Percentiles rank a stretch among this genome's conserved stretches.
These are phyloP conservation scores for Clytia hemisphaerica DNA, from an alignment of 30 jellyfish, hydroid and myxozoan species.

Conservation along the genomic window DNA sequence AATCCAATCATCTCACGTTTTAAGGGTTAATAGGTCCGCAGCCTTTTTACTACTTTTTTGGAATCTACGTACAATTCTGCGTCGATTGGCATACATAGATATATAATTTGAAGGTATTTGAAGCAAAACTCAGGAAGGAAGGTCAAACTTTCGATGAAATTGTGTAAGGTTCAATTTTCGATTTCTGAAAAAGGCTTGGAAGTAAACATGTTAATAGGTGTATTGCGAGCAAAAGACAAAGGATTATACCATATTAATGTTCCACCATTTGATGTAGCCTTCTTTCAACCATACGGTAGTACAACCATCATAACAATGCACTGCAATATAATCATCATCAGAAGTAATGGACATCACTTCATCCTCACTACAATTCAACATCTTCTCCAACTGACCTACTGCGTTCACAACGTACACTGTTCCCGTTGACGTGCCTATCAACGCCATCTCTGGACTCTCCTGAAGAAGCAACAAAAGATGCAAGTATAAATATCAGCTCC, in stretches of 20 bases:
- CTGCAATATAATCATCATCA: slow-evolving; percentile 31
- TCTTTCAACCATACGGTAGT: slow-evolving; percentile 35
- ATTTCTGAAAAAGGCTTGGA: too few species aligned
- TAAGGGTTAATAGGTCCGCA: too few species aligned
- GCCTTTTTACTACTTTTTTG: too few species aligned
- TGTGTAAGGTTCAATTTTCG: too few species aligned
- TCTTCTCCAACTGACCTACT: slow-evolving; percentile 21
- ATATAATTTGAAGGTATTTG: too few species aligned
- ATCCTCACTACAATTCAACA: slow-evolving; percentile 11
- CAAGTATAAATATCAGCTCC: too few species aligned
- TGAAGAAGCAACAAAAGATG: too few species aligned
- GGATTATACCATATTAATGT: slow-evolving; percentile 7
- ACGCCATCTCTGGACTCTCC: slow-evolving; percentile 29
- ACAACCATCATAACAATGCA: slow-evolving; percentile 8
- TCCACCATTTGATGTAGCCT: slow-evolving; percentile 39
- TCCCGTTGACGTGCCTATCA: slow-evolving; percentile 18
- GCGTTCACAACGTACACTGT: slow-evolving; percentile 17
- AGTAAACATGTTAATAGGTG: background rate
- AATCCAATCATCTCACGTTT: too few species aligned
- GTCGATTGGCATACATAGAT: too few species aligned
- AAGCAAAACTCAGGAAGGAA: background rate
- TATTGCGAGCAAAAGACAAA: background rate
- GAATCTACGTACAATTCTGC: too few species aligned
- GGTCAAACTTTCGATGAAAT: background rate
- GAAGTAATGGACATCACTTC: slow-evolving; percentile 23